phyloP scores from a whole-genome alignment of 2,888 invertebrate genomes.

The Dasysyrphus tricinctus region DNA sequence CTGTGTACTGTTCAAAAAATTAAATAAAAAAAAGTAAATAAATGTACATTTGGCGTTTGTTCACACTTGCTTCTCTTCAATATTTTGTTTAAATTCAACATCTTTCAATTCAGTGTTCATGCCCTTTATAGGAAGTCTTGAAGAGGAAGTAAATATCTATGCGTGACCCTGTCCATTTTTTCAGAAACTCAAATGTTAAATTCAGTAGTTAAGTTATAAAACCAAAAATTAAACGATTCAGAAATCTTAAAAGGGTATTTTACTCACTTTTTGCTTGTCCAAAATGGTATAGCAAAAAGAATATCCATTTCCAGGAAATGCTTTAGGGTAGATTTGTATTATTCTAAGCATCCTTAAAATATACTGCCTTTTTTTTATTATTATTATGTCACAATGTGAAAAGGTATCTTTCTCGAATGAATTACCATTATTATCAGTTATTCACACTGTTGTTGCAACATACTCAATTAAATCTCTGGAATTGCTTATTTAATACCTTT shows the following conservation, averaged over 20 bases:
- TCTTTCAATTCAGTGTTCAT: no score
- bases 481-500: not conserved
- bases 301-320: not conserved
- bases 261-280: not conserved
- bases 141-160: not conserved
- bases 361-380: not conserved
- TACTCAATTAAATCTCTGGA: no score
- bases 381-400: conserved; percentile 2
- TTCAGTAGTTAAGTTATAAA: not conserved
- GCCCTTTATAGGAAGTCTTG: no score
- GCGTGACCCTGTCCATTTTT: not conserved
- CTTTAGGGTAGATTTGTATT: not conserved
- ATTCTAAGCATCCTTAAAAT: not conserved
- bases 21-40: no score
- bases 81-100: no score
- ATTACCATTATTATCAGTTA: conserved; percentile 22
- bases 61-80: no score
- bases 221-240: not conserved
- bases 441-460: not conserved
- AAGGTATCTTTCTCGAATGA: not conserved
- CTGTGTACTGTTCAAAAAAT: no score
- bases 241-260: not conserved
- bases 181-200: not conserved
- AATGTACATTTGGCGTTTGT: no score
- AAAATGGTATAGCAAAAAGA: not conserved